phyloP scores from a whole-genome alignment of 1,140 invertebrate species.

The Sycobia sp. region DNA sequence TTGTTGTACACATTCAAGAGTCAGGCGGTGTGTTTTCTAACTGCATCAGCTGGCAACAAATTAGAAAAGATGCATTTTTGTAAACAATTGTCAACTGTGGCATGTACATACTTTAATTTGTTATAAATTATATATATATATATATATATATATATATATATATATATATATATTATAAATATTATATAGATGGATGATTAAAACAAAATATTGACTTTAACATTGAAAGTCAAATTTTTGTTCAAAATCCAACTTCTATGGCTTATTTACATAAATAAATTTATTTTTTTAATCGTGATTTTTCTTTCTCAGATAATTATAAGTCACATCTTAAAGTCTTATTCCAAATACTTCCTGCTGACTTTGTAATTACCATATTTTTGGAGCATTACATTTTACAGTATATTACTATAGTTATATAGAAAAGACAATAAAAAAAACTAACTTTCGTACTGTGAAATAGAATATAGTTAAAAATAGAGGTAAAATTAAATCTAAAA shows the following conservation, averaged over 20 bases:
- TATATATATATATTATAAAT: no score
- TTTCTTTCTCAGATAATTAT: conserved; percentile 13
- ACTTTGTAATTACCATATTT: conserved; percentile 16
- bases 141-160: conserved; percentile 3
- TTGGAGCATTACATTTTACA: conserved; percentile 8
- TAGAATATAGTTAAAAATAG: no score
- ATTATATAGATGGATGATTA: no score
- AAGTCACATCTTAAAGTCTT: conserved; percentile 23
- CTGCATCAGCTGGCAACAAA: conserved; percentile 1
- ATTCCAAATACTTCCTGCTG: conserved; percentile 39
- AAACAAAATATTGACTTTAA: conserved; percentile 2
- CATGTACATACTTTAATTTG: conserved; percentile 28
- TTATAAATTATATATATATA: conserved; percentile 17
- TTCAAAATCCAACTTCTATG: background rate
- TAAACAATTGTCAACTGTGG: conserved; percentile 8
- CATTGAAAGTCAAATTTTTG: conserved; percentile 20
- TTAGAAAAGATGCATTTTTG: conserved; percentile 22
- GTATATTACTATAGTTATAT: no score
- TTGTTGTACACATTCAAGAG: conserved; percentile 8
- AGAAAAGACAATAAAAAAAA: no score
- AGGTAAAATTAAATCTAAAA: no score
- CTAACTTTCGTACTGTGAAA: no score
- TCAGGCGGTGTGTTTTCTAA: conserved; percentile 24
- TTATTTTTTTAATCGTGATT: conserved; percentile 18
- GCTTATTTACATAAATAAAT: conserved; percentile 17